Percentiles rank a stretch among this genome's conserved stretches.
Conservation (phyloP, 2,888 invertebrate genomes). For the Venusia cambrica region DNA sequence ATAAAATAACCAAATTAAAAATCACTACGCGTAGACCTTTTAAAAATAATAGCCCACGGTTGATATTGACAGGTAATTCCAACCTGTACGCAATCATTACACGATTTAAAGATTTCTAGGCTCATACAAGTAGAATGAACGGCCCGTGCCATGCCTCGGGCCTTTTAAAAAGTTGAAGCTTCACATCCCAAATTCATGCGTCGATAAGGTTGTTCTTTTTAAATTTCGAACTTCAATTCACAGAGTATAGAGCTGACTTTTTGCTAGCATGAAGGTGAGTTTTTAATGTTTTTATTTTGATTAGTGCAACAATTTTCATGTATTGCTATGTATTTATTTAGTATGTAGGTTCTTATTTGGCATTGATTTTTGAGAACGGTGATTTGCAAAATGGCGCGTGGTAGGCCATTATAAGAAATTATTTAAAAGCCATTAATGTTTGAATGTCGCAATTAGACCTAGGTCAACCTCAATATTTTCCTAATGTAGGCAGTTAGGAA, state of each 20-base stretch:
- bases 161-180: slow-evolving; percentile 29
- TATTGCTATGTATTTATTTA: slow-evolving; percentile 44
- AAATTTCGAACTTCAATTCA: slow-evolving; percentile 7
- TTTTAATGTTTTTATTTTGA: slow-evolving; percentile 35
- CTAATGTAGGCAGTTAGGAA: no score
- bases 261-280: slow-evolving; percentile 12
- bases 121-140: slow-evolving; percentile 29
- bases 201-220: no score
- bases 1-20: slow-evolving; percentile 24
- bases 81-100: slow-evolving; percentile 47
- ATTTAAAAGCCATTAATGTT: slow-evolving; percentile 7
- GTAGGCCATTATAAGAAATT: slow-evolving; percentile 10
- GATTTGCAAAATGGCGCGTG: slow-evolving; percentile 21
- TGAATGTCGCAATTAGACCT: no score
- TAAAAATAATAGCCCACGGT: slow-evolving; percentile 42
- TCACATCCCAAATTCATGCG: slow-evolving; percentile 8
- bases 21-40: slow-evolving; percentile 29
- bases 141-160: slow-evolving; percentile 45
- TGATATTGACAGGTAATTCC: slow-evolving; percentile 53
- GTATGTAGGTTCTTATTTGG: slow-evolving; percentile 35
- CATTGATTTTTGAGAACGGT: slow-evolving; percentile 33
- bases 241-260: slow-evolving; percentile 8
- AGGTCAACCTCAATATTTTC: no score
- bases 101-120: slow-evolving; percentile 29
- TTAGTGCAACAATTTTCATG: slow-evolving; percentile 27